Evolutionary conservation across 1,140 invertebrate species (phyloP).

Genomic region (Eubasilissa regina): DNA sequence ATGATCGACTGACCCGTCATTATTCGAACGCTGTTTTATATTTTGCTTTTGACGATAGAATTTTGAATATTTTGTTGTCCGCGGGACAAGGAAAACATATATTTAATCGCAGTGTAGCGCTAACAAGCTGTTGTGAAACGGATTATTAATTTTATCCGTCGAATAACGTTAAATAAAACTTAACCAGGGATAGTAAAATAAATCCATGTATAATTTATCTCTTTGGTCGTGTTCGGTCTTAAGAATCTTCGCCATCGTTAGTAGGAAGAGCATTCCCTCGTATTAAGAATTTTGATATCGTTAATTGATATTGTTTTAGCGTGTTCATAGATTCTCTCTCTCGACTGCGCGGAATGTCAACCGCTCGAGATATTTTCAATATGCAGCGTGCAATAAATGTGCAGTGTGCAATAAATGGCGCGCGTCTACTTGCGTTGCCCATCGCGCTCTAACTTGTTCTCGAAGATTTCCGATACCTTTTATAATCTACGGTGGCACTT

Average conservation of each 20-base stretch:
- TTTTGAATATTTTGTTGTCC: too few species aligned
- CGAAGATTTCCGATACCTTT: slow-evolving; percentile 6
- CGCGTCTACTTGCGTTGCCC: neutral
- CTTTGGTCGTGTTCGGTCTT: too few species aligned
- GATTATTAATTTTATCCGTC: too few species aligned
- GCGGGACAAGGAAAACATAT: too few species aligned
- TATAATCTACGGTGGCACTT: slow-evolving; percentile 3
- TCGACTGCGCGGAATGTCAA: neutral
- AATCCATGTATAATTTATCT: too few species aligned
- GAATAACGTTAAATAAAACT: too few species aligned
- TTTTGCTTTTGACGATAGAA: too few species aligned
- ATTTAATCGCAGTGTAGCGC: too few species aligned
- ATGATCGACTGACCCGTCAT: too few species aligned
- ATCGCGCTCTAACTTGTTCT: neutral
- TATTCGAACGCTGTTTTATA: too few species aligned
- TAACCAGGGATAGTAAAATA: too few species aligned
- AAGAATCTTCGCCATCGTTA: neutral
- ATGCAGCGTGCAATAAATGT: neutral
- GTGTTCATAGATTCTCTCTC: neutral
- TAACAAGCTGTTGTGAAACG: too few species aligned
- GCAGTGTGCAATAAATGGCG: neutral
- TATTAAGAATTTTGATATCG: neutral
- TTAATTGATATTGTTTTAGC: slow-evolving; percentile 7
- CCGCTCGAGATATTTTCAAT: neutral
- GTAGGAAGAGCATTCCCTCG: neutral